These are phyloP conservation scores for Malurus leucopterus DNA, from an alignment of 2,797 vertebrate species.

Conservation along the genomic window DNA sequence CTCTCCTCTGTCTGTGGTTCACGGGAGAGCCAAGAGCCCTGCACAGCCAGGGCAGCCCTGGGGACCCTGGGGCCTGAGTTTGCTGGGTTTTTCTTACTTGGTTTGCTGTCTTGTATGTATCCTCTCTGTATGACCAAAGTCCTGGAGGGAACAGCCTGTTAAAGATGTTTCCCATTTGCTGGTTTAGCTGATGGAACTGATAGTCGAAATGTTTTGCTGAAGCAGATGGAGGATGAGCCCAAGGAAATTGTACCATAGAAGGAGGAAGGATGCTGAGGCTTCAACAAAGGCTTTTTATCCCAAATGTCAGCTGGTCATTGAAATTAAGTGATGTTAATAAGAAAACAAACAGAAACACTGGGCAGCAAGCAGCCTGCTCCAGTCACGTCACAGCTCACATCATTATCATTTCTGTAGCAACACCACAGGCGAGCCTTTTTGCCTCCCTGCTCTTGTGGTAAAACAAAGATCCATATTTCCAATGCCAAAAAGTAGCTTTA, in stretches of 20 bases:
- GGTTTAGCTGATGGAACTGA: conserved; percentile 14
- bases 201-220: background rate
- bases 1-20: fast-evolving
- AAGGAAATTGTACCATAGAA: background rate
- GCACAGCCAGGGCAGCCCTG: background rate
- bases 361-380: background rate
- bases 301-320: background rate
- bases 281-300: background rate
- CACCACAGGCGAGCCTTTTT: background rate
- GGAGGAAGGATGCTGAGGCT: background rate
- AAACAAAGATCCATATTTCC: background rate
- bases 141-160: background rate
- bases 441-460: background rate
- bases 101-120: background rate
- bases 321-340: background rate
- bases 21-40: background rate
- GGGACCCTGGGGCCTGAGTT: background rate
- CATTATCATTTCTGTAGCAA: background rate
- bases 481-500: background rate
- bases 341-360: background rate
- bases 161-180: background rate
- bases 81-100: background rate
- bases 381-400: background rate
- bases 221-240: background rate
- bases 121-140: background rate